These are phyloP conservation scores for Ceratina australensis DNA, from an alignment of 1,140 invertebrate species.

Conservation along the genomic window DNA sequence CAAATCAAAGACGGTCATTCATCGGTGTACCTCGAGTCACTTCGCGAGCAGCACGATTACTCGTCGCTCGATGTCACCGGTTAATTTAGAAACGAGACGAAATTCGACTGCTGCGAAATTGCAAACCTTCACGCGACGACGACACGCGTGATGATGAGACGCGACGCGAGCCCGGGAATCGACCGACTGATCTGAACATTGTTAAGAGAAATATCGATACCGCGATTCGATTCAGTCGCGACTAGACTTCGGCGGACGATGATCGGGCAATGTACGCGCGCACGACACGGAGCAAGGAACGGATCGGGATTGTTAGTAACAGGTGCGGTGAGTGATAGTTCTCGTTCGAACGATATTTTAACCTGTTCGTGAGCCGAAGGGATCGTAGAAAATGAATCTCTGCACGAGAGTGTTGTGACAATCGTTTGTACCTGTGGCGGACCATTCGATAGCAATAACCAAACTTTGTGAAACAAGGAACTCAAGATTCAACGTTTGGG, in stretches of 20 bases:
- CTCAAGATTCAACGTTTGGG: too few relatives aligned
- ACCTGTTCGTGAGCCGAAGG: background rate
- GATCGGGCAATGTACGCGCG: background rate
- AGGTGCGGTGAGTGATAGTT: constrained; percentile 1
- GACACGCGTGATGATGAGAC: background rate
- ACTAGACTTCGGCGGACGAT: constrained; percentile 12
- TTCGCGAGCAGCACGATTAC: too few relatives aligned
- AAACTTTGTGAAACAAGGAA: background rate
- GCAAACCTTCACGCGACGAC: too few relatives aligned
- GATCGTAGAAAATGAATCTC: background rate
- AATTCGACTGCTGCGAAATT: too few relatives aligned
- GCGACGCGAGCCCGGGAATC: background rate
- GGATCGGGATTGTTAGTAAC: background rate
- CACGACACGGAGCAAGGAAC: background rate
- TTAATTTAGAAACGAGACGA: background rate
- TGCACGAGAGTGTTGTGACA: constrained; percentile 15
- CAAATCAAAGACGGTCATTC: background rate
- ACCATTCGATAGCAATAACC: background rate
- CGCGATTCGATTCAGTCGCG: background rate
- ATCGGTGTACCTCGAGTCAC: background rate
- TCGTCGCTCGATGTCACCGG: background rate
- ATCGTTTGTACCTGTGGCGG: constrained; percentile 36
- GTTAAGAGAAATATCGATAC: constrained; percentile 30
- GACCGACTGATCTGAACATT: background rate
- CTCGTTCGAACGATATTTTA: background rate